Conservation (phyloP, 2,888 invertebrate genomes). For the Amaurobius ferox region DNA sequence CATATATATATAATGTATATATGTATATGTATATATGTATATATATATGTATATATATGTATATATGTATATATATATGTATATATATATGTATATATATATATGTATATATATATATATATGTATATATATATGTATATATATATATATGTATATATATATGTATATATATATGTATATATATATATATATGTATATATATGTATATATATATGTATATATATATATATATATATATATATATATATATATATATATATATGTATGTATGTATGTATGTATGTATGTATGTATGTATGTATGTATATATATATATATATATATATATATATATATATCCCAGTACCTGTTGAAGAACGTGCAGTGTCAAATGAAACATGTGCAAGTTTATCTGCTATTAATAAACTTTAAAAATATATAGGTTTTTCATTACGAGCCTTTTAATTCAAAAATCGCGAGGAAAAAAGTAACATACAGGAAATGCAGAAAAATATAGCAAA, state of each 20-base stretch:
- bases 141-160: constrained; percentile 5
- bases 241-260: not conserved
- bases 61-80: constrained; percentile 5
- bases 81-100: constrained; percentile 8
- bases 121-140: constrained; percentile 5
- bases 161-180: constrained; percentile 5
- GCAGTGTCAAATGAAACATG: too few species aligned
- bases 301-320: too few species aligned
- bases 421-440: too few species aligned
- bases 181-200: constrained; percentile 5
- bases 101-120: constrained; percentile 1
- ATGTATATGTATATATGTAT: constrained; percentile 4
- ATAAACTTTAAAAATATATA: too few species aligned
- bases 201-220: constrained; percentile 5
- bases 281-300: too few species aligned
- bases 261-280: not conserved
- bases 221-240: constrained; percentile 6
- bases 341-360: too few species aligned
- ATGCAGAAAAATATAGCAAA: too few species aligned
- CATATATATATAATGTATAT: constrained; percentile 2
- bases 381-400: too few species aligned
- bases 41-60: constrained; percentile 5
- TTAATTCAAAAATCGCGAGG: too few species aligned
- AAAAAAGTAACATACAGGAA: too few species aligned
- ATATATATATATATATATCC: too few species aligned